These are phyloP conservation scores for Heliothis subflexa DNA, from an alignment of 1,140 invertebrate genomes.

Conservation along the genomic window DNA sequence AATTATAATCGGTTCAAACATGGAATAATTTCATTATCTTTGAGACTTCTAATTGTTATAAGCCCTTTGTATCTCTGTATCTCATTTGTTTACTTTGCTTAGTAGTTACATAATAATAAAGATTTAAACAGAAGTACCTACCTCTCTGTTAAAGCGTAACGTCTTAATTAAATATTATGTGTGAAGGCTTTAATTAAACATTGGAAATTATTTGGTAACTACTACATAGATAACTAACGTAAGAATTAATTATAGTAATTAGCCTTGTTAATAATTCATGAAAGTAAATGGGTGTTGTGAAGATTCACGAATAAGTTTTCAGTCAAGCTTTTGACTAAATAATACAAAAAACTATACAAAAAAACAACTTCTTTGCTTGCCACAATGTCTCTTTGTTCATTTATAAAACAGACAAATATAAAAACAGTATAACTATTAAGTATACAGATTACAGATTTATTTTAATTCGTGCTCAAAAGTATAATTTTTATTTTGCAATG, in stretches of 20 bases:
- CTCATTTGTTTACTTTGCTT: slow-evolving; percentile 9
- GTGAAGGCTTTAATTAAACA: slow-evolving; percentile 19
- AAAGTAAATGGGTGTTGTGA: neutral
- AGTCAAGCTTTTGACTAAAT: neutral
- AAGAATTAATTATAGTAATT: slow-evolving; percentile 29
- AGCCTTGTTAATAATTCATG: neutral
- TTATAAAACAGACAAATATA: too few species aligned
- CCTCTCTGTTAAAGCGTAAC: neutral
- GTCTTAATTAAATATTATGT: slow-evolving; percentile 9
- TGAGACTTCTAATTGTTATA: neutral
- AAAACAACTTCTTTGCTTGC: neutral
- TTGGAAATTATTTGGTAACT: slow-evolving; percentile 6
- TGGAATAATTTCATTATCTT: neutral
- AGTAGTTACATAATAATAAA: neutral
- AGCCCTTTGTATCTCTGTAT: neutral
- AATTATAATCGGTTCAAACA: too few species aligned
- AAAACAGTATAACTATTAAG: too few species aligned
- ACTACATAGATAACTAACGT: neutral
- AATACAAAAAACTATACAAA: too few species aligned
- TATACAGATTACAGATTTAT: too few species aligned
- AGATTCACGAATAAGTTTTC: neutral
- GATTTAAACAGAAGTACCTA: too few species aligned
- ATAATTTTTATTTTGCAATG: too few species aligned
- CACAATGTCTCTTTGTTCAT: too few species aligned
- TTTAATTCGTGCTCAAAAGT: too few species aligned